These are phyloP conservation scores for Galemys pyrenaicus DNA, from an alignment of 2,113 vertebrate genomes.

Conservation along the genomic window DNA sequence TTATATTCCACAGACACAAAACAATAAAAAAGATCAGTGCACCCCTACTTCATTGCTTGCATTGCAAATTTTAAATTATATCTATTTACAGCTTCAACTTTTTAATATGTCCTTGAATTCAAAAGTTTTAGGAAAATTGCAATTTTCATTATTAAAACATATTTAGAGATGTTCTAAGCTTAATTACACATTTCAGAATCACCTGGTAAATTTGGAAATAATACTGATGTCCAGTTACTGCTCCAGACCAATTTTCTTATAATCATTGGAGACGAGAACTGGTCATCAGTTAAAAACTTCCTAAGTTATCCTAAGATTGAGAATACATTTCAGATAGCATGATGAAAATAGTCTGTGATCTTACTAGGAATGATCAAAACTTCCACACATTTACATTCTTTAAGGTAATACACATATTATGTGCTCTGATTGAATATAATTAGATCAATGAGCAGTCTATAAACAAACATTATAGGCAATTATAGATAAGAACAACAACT, in stretches of 20 bases:
- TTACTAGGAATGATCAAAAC: neutral
- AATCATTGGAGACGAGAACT: neutral
- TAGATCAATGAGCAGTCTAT: neutral
- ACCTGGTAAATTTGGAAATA: neutral
- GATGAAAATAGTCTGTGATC: neutral
- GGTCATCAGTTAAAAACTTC: neutral
- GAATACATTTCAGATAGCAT: neutral
- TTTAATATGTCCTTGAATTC: neutral
- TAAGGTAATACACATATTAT: neutral
- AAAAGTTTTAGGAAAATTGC: neutral
- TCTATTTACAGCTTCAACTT: neutral
- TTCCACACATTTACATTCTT: neutral
- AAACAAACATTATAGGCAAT: neutral
- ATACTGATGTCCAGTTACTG: neutral
- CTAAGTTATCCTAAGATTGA: neutral
- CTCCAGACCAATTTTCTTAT: neutral
- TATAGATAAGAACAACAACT: neutral
- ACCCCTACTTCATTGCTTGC: neutral
- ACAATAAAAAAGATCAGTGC: neutral
- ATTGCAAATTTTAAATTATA: slow-evolving; percentile 12
- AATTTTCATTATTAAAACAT: neutral
- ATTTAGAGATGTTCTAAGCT: neutral
- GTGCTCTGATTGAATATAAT: neutral
- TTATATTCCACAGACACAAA: neutral
- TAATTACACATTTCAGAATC: slow-evolving; percentile 37